Conservation (phyloP, 1,140 invertebrate genomes). For the Lutraria rhynchaena region DNA sequence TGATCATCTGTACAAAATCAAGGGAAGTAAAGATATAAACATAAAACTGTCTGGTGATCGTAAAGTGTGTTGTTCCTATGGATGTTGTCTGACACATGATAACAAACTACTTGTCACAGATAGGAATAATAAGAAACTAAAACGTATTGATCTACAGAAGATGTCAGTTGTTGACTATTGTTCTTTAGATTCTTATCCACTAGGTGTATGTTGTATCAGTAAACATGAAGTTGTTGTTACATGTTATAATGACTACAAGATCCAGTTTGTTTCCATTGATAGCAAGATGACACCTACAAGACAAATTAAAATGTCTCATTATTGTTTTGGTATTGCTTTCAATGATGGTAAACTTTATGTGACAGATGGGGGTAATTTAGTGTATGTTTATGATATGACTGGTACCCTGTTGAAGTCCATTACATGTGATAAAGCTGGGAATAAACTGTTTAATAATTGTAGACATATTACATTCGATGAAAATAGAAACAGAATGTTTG, state of each 20-base stretch:
- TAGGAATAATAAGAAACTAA: slow-evolving; percentile 5
- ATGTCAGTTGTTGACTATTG: not conserved
- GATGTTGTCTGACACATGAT: slow-evolving; percentile 5
- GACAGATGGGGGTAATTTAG: not conserved
- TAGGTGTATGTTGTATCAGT: not conserved
- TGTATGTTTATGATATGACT: slow-evolving; percentile 23
- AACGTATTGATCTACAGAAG: not conserved
- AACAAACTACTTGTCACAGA: not conserved
- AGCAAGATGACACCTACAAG: not conserved
- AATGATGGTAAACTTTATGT: slow-evolving; percentile 16
- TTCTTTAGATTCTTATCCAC: not conserved
- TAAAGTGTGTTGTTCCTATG: not conserved
- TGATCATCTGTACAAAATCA: not conserved
- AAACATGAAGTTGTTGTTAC: slow-evolving; percentile 12
- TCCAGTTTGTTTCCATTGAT: slow-evolving; percentile 34
- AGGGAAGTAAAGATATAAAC: slow-evolving; percentile 14
- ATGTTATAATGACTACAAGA: not conserved
- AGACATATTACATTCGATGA: slow-evolving; percentile 1
- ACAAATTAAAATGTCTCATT: slow-evolving; percentile 4
- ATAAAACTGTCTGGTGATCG: not conserved
- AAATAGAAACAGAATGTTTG: not conserved
- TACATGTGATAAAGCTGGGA: not conserved
- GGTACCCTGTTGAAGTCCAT: slow-evolving; percentile 18
- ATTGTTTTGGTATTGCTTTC: slow-evolving; percentile 10
- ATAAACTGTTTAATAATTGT: not conserved